Evolutionary conservation across 1,140 invertebrate species (phyloP).

Genomic region (Pararge aegeria): DNA sequence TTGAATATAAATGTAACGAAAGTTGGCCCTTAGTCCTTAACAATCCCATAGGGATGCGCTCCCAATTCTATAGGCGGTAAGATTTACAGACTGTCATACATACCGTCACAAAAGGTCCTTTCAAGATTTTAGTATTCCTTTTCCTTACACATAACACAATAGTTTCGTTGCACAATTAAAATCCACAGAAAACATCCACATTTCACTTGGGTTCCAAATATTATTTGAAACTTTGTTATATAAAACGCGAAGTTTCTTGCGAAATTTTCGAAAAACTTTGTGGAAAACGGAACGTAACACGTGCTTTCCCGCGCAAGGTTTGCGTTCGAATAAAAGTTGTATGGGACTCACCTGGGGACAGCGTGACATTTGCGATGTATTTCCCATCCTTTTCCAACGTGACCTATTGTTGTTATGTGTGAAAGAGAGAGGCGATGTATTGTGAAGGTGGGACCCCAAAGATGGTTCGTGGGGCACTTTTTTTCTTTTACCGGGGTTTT

Average conservation of each 20-base stretch:
- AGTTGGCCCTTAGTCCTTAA: not conserved
- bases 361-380: slow-evolving; percentile 54
- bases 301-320: slow-evolving; percentile 74
- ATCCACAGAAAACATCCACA: slow-evolving; percentile 37
- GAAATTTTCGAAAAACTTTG: slow-evolving; percentile 37
- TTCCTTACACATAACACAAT: slow-evolving; percentile 44
- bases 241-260: slow-evolving; percentile 16
- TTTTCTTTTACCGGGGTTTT: slow-evolving; percentile 54
- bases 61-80: slow-evolving; percentile 1
- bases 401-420: slow-evolving; percentile 7
- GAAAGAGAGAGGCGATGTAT: slow-evolving; percentile 41
- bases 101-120: slow-evolving; percentile 43
- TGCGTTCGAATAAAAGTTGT: slow-evolving; percentile 66
- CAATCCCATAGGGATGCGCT: not conserved
- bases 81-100: slow-evolving; percentile 24
- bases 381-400: slow-evolving; percentile 38
- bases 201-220: not conserved
- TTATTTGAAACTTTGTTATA: not conserved
- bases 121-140: slow-evolving; percentile 51
- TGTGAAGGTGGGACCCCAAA: slow-evolving; percentile 60
- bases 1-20: not conserved
- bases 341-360: slow-evolving; percentile 60
- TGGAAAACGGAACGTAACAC: slow-evolving; percentile 44
- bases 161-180: slow-evolving; percentile 46
- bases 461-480: slow-evolving; percentile 46